phyloP scores from a whole-genome alignment of 2,888 invertebrate species.

The Carcina quercana region DNA sequence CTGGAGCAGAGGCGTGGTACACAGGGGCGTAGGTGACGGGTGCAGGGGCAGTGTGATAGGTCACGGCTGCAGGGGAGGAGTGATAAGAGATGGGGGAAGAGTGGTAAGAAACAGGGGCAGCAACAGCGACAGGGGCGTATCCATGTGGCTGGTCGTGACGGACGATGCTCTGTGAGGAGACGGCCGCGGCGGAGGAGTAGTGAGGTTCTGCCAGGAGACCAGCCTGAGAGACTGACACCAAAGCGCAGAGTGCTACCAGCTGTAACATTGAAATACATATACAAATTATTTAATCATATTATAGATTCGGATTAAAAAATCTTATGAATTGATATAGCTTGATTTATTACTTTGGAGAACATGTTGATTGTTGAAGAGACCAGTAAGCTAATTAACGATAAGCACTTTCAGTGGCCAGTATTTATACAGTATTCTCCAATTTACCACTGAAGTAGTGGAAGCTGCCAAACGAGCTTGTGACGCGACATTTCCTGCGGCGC shows the following conservation, averaged over 20 bases:
- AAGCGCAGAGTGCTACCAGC: conserved; percentile 39
- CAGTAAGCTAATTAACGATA: not conserved
- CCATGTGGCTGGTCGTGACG: conserved; percentile 38
- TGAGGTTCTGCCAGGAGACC: conserved; percentile 47
- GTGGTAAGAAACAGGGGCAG: conserved; percentile 24
- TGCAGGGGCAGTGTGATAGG: conserved; percentile 23
- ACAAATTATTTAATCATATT: not conserved
- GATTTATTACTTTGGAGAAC: not conserved
- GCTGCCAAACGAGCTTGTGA: conserved; percentile 22
- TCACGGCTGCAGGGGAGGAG: conserved; percentile 20
- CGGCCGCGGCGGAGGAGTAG: conserved; percentile 39
- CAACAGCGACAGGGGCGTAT: conserved; percentile 15
- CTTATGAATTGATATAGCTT: not conserved
- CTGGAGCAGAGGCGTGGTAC: conserved; percentile 17
- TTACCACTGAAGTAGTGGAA: conserved; percentile 6
- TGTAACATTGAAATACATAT: conserved; percentile 19
- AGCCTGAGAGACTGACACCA: conserved; percentile 44
- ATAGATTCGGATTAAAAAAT: not conserved
- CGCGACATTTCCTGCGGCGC: conserved; percentile 21
- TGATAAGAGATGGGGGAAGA: conserved; percentile 23
- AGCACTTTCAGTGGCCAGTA: not conserved
- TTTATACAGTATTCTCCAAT: not conserved
- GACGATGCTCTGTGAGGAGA: conserved; percentile 50
- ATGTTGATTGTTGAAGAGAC: not conserved
- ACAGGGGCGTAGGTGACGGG: conserved; percentile 19